Evolutionary conservation across 2,888 invertebrate genomes (phyloP), one percentile per base, ranked within the genome.

Genomic region (Machimus atricapillus): DNA sequence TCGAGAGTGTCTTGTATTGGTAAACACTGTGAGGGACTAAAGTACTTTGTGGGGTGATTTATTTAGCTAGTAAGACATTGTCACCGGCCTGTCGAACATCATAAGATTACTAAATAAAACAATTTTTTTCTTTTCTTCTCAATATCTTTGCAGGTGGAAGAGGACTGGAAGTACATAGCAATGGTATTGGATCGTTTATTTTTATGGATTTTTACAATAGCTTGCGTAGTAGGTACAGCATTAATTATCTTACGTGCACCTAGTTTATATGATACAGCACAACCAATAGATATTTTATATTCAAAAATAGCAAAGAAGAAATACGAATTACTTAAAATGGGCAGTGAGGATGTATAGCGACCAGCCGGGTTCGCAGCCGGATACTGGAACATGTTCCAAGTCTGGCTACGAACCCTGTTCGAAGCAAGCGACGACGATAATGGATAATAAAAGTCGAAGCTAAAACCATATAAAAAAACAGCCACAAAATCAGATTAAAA

Each of bases 131-230:
- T 66, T 19, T 66, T 66, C 27, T 66, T 66, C 0, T 23, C 12
- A 12, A 1, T 27, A 1, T 66, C 27, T 14, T 86, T 93, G 2
- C 93, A 97, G 97, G 97, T 98, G 91, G 97, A 97, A 93, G 98
- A 98, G 93, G 99, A 99, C 93, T 99, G 99, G 99, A 98, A 98
- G 93, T 99, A 98, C 94, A 98, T 99, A 88, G 96, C 96, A 87
- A 92, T 98, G 98, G 98, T 99, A 89, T 94, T 99, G 92, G 99
- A 99, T 94, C 95, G 99, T 91, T 95, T 99, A 91, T 99, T 99
- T 94, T 95, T 99, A 90, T 98, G 98, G 95, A 95, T 97, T 91
- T 99, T 99, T 94, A 97, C 98, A 91, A 94, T 98, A 92, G 97
- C 98, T 89, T 98, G 98, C 93, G 95, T 98, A 89, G 93, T 97